A percentile compares a stretch with the other conserved stretches of the same genome.
These are phyloP conservation scores for Sinelater perroti DNA, from an alignment of 2,888 invertebrate genomes.

Conservation along the genomic window DNA sequence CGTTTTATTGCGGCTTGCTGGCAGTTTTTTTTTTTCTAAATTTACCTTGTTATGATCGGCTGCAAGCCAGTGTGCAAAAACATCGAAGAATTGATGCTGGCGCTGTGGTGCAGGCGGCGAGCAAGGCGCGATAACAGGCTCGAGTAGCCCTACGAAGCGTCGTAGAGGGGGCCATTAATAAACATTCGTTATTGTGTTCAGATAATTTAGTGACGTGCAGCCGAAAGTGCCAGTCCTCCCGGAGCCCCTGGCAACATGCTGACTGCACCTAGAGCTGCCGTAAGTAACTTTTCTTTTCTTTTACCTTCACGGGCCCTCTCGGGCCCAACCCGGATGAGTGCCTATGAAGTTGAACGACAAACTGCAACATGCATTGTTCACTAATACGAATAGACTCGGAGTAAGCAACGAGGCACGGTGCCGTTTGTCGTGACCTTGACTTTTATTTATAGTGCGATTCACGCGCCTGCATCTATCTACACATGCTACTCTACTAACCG, in stretches of 20 bases:
- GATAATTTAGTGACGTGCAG: slow-evolving; percentile 22
- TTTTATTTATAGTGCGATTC: slow-evolving; percentile 9
- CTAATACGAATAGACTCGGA: too few species aligned
- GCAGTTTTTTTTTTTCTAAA: too few species aligned
- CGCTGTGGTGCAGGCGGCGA: not conserved
- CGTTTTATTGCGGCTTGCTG: too few species aligned
- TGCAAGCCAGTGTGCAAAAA: too few species aligned
- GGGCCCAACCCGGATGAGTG: too few species aligned
- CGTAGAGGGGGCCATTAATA: slow-evolving; percentile 29
- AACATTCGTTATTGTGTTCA: slow-evolving; percentile 24
- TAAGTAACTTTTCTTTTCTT: slow-evolving; percentile 32
- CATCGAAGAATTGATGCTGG: too few species aligned
- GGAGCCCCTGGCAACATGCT: slow-evolving; percentile 33
- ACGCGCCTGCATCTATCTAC: too few species aligned
- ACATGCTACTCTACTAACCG: too few species aligned
- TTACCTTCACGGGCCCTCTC: too few species aligned
- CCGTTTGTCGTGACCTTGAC: not conserved
- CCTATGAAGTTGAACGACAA: too few species aligned
- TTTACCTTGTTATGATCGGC: too few species aligned
- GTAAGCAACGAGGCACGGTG: not conserved
- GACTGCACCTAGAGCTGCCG: slow-evolving; percentile 32
- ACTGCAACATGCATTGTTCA: too few species aligned
- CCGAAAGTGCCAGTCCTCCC: slow-evolving; percentile 6
- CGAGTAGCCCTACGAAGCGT: slow-evolving; percentile 4
- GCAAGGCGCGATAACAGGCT: slow-evolving; percentile 5